Conservation (phyloP, 2,113 vertebrate genomes). For the Chaetorhynchus papuensis region DNA sequence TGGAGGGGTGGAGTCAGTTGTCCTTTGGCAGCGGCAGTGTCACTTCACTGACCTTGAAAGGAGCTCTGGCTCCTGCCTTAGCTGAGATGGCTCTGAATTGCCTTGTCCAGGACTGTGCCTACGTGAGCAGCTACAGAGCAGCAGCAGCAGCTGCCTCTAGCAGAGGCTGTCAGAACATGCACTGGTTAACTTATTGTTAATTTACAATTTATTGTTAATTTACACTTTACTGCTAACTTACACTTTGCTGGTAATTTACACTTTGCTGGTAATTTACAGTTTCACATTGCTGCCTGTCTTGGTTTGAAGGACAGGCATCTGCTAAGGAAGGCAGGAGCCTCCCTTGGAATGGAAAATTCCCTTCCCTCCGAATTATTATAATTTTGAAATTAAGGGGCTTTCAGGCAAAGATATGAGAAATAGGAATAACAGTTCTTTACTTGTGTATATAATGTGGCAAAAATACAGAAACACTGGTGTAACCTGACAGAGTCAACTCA, state of each 20-base stretch:
- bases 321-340: no score
- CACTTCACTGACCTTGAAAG: not conserved
- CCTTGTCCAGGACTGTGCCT: not conserved
- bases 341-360: no score
- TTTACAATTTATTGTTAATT: not conserved
- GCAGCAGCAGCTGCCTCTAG: not conserved
- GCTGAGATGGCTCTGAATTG: not conserved
- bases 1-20: not conserved
- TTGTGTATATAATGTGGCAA: no score
- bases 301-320: no score
- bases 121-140: rapidly evolving
- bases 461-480: no score
- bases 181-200: no score
- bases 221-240: not conserved
- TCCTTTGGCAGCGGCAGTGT: not conserved
- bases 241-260: not conserved
- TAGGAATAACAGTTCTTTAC: no score
- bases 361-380: no score
- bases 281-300: not conserved
- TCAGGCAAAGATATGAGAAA: no score
- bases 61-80: not conserved
- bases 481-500: no score
- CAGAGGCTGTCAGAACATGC: not conserved
- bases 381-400: no score
- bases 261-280: not conserved